These are phyloP conservation scores for Dolichopus griseipennis DNA, from an alignment of 2,888 invertebrate genomes.

Conservation along the genomic window DNA sequence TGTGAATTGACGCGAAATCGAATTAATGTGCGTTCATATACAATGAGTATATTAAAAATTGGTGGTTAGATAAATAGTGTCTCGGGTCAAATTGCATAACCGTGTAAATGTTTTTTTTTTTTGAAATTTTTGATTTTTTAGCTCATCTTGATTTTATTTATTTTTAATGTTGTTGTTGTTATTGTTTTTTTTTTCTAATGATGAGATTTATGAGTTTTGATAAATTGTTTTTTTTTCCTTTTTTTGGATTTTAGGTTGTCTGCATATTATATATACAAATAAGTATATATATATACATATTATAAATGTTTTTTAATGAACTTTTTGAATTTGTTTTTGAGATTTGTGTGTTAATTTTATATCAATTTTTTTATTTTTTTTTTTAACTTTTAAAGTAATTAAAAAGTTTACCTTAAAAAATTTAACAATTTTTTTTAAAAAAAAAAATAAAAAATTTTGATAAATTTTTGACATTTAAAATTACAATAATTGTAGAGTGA, in stretches of 20 bases:
- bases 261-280: no score
- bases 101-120: not conserved
- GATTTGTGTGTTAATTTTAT: not conserved
- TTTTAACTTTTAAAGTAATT: not conserved
- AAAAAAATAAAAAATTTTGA: no score
- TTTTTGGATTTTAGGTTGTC: not conserved
- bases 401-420: not conserved
- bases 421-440: no score
- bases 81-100: slow-evolving; percentile 1
- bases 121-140: not conserved
- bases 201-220: slow-evolving; percentile 1
- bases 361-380: no score
- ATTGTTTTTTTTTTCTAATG: not conserved
- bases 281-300: no score
- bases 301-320: not conserved
- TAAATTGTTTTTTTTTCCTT: not conserved
- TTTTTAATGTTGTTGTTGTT: no score
- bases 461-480: not conserved
- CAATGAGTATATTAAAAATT: not conserved
- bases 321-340: not conserved
- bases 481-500: not conserved
- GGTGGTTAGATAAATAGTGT: not conserved
- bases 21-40: no score
- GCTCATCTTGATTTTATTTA: not conserved
- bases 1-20: no score